A percentile compares a stretch with the other conserved stretches of the same genome.
Evolutionary conservation across 2,113 vertebrate species (phyloP).

Genomic region (Equus przewalskii): DNA sequence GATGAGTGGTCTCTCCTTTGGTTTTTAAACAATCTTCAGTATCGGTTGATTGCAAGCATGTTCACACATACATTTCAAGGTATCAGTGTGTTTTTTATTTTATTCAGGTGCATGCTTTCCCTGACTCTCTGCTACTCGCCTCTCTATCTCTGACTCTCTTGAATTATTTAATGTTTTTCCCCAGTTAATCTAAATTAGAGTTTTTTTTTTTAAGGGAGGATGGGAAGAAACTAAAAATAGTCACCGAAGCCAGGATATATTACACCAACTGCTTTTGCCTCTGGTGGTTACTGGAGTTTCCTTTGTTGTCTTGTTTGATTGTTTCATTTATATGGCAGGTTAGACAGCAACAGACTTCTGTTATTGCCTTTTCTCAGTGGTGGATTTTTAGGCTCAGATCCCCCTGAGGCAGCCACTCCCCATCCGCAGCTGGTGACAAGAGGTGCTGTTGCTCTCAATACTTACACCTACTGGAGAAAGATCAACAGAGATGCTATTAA

Average conservation of each 20-base stretch:
- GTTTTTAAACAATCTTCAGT: neutral
- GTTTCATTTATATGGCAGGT: conserved; percentile 92
- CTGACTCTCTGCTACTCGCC: conserved; percentile 15
- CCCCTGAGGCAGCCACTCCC: conserved; percentile 89
- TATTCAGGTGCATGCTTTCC: neutral
- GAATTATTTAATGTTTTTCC: conserved; percentile 80
- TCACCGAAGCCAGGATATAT: conserved; percentile 88
- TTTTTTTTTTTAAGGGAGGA: neutral
- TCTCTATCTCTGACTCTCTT: conserved; percentile 60
- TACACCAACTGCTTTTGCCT: conserved; percentile 89
- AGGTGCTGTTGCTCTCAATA: conserved; percentile 81
- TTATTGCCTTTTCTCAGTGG: conserved; percentile 90
- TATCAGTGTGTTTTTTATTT: conserved; percentile 5
- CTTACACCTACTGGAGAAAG: conserved; percentile 87
- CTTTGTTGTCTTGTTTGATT: conserved; percentile 91
- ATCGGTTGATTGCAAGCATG: neutral
- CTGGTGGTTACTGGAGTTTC: conserved; percentile 88
- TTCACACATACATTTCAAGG: neutral
- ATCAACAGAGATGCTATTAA: conserved; percentile 88
- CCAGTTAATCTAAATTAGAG: conserved; percentile 80
- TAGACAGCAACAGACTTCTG: conserved; percentile 91
- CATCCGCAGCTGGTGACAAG: conserved; percentile 87
- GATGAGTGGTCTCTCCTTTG: neutral
- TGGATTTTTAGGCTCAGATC: conserved; percentile 85
- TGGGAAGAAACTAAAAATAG: conserved; percentile 88